A percentile compares a stretch with the other conserved stretches of the same genome.
Evolutionary conservation across 2,888 invertebrate species (phyloP).

Genomic region (Drosophila mulleri): DNA sequence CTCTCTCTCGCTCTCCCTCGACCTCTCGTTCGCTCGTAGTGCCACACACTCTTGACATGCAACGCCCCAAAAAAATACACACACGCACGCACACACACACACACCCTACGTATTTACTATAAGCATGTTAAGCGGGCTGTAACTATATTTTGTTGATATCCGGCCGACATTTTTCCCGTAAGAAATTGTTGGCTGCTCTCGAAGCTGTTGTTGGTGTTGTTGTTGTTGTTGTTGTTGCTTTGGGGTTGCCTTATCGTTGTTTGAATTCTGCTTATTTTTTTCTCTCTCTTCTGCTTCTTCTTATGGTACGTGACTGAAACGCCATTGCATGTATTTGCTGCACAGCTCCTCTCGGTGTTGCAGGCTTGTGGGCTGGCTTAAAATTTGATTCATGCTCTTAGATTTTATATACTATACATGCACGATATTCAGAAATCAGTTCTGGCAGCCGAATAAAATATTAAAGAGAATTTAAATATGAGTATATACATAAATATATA

Average conservation of each 20-base stretch:
- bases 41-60: conserved; percentile 54
- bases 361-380: neutral
- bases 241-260: conserved; percentile 53
- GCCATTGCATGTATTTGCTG: conserved; percentile 74
- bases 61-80: conserved; percentile 46
- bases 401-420: conserved; percentile 1
- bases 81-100: conserved; percentile 7
- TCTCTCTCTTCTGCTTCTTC: neutral
- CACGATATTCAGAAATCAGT: neutral
- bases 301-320: conserved; percentile 74
- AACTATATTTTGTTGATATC: conserved; percentile 68
- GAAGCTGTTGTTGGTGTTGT: conserved; percentile 17
- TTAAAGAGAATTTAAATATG: neutral
- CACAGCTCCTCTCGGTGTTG: conserved; percentile 25
- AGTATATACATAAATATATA: neutral
- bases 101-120: conserved; percentile 23
- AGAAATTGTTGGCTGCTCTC: conserved; percentile 29
- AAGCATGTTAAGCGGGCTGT: conserved; percentile 25
- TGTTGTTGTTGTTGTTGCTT: conserved; percentile 32
- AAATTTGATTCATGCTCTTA: neutral
- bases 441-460: neutral
- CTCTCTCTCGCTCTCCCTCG: conserved; percentile 34
- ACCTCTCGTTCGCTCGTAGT: conserved; percentile 34
- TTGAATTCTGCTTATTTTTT: conserved; percentile 40
- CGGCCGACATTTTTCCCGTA: conserved; percentile 48